A percentile compares a stretch with the other conserved stretches of the same genome.
phyloP scores from a whole-genome alignment of 2,888 invertebrate genomes.

The Cephus pulcher region DNA sequence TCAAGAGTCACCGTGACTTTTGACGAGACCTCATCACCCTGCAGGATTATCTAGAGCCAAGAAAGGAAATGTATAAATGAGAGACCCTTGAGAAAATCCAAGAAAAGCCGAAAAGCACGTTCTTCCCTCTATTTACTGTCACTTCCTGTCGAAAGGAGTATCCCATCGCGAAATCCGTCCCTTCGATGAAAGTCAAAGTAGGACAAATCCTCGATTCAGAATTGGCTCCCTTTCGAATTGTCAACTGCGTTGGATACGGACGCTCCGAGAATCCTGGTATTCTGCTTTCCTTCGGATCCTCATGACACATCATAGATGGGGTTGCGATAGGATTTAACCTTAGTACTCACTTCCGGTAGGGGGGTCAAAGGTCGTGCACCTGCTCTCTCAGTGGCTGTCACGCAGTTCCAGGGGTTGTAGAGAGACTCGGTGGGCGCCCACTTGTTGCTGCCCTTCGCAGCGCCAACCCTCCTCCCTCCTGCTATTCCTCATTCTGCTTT shows the following conservation, averaged over 20 bases:
- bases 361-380: constrained; percentile 54
- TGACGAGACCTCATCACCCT: neutral
- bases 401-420: constrained; percentile 13
- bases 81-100: neutral
- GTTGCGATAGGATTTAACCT: constrained; percentile 38
- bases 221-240: neutral
- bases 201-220: neutral
- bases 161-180: neutral
- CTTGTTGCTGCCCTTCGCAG: constrained; percentile 60
- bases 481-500: constrained; percentile 15
- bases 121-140: neutral
- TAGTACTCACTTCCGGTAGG: constrained; percentile 37
- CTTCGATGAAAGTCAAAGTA: neutral
- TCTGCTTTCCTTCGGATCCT: neutral
- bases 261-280: neutral
- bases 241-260: neutral
- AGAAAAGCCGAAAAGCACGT: neutral
- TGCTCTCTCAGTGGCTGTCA: constrained; percentile 43
- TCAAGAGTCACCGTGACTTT: neutral
- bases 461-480: constrained; percentile 19
- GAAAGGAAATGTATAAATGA: neutral
- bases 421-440: constrained; percentile 45
- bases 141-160: neutral
- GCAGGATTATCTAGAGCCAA: neutral
- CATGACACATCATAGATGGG: constrained; percentile 21